Evolutionary conservation across 2,888 invertebrate species (phyloP).

Genomic region (Odontomyia ornata): DNA sequence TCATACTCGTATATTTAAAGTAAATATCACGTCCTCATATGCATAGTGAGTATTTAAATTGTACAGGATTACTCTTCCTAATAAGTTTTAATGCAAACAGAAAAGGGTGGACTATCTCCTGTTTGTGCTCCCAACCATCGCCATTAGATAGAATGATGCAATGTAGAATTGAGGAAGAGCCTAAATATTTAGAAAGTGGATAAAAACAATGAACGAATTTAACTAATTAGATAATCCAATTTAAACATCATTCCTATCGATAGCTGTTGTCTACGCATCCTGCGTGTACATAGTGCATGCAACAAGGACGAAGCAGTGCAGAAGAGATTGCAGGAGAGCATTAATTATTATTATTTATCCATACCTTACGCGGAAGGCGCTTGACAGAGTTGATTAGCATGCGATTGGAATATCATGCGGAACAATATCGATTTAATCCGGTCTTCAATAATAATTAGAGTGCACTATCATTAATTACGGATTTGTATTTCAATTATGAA

Average conservation of each 20-base stretch:
- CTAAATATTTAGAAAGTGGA: conserved; percentile 29
- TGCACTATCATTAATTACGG: conserved; percentile 17
- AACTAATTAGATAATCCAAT: conserved; percentile 32
- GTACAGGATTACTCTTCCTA: too few relatives aligned
- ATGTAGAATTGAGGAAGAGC: too few relatives aligned
- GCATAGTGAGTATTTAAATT: too few relatives aligned
- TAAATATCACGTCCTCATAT: too few relatives aligned
- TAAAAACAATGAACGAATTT: conserved; percentile 26
- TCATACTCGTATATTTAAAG: too few relatives aligned
- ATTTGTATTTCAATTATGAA: conserved; percentile 35
- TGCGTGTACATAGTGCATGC: not conserved
- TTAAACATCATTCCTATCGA: not conserved
- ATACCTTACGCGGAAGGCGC: not conserved
- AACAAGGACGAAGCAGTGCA: too few relatives aligned
- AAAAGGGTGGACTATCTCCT: too few relatives aligned
- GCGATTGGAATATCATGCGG: not conserved
- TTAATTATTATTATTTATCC: not conserved
- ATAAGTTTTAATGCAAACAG: too few relatives aligned
- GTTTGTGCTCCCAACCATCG: too few relatives aligned
- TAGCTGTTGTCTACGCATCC: not conserved
- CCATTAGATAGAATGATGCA: too few relatives aligned
- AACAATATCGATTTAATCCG: conserved; percentile 29
- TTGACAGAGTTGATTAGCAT: not conserved
- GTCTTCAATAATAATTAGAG: conserved; percentile 27
- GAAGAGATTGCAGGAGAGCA: not conserved